These are phyloP conservation scores for Trichogramma dendrolimi DNA, from an alignment of 2,888 invertebrate species.

Conservation along the genomic window DNA sequence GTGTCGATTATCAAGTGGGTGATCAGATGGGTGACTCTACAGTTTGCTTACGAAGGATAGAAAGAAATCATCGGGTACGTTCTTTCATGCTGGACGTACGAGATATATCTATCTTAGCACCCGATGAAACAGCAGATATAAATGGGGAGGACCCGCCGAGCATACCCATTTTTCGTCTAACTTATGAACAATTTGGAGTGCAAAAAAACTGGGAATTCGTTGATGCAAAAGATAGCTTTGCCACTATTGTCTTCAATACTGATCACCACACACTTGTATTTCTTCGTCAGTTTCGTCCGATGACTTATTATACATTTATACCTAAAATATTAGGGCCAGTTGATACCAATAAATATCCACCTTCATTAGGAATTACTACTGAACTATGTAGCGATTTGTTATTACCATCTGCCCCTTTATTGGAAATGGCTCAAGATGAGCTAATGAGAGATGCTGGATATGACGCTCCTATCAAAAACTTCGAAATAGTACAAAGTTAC, in stretches of 20 bases:
- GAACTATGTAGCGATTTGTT: slow-evolving; percentile 95
- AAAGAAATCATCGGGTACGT: no score
- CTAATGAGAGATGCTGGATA: slow-evolving; percentile 93
- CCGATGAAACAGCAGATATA: no score
- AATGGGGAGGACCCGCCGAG: no score
- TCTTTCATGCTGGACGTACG: no score
- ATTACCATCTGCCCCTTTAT: slow-evolving; percentile 72
- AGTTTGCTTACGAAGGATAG: no score
- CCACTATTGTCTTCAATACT: slow-evolving; percentile 76
- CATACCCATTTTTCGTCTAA: no score
- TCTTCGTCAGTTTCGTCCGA: slow-evolving; percentile 91
- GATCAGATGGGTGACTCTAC: no score
- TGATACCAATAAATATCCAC: slow-evolving; percentile 65
- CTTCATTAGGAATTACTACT: slow-evolving; percentile 71
- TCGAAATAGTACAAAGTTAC: slow-evolving; percentile 67
- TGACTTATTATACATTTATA: slow-evolving; percentile 71
- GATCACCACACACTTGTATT: slow-evolving; percentile 73
- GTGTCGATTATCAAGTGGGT: no score
- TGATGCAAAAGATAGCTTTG: slow-evolving; percentile 81
- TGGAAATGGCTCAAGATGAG: slow-evolving; percentile 82
- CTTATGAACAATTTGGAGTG: no score
- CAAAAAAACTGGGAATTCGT: slow-evolving; percentile 79
- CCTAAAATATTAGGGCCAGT: slow-evolving; percentile 58
- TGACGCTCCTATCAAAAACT: slow-evolving; percentile 64
- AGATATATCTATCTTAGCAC: no score